phyloP scores from a whole-genome alignment of 2,888 invertebrate species.

The Automeris io region DNA sequence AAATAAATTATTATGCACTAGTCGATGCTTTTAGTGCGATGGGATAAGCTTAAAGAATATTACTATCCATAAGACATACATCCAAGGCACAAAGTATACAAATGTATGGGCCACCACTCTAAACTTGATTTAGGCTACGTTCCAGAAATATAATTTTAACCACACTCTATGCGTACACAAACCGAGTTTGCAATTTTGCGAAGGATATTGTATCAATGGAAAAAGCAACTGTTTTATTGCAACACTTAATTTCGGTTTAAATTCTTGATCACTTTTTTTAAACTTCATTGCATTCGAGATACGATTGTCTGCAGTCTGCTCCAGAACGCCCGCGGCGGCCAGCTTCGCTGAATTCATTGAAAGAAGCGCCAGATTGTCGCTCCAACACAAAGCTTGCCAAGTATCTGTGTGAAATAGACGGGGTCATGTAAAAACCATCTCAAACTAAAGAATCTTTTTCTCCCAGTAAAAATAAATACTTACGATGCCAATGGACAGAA shows the following conservation, averaged over 20 bases:
- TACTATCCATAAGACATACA: neutral
- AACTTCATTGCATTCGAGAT: constrained; percentile 92
- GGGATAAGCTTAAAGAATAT: constrained; percentile 37
- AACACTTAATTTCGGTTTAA: constrained; percentile 23
- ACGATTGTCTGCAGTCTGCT: constrained; percentile 89
- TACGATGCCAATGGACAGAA: constrained; percentile 96
- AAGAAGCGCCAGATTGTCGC: constrained; percentile 83
- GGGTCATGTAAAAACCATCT: too few relatives aligned
- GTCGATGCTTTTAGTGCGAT: constrained; percentile 43
- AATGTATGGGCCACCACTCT: neutral
- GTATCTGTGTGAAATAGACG: constrained; percentile 82
- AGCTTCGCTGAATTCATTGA: constrained; percentile 90
- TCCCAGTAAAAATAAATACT: constrained; percentile 54
- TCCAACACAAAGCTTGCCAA: constrained; percentile 91
- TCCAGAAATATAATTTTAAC: neutral
- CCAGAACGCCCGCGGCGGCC: constrained; percentile 91
- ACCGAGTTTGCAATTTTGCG: neutral
- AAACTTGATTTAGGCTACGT: neutral
- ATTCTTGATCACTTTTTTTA: constrained; percentile 55
- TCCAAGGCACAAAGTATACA: neutral
- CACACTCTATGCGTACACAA: neutral
- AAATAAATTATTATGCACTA: constrained; percentile 62
- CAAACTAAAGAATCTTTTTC: neutral
- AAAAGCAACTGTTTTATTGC: constrained; percentile 23
- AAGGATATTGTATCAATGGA: constrained; percentile 22